These are phyloP conservation scores for Cephonodes hylas DNA, from an alignment of 2,888 invertebrate species.

Conservation along the genomic window DNA sequence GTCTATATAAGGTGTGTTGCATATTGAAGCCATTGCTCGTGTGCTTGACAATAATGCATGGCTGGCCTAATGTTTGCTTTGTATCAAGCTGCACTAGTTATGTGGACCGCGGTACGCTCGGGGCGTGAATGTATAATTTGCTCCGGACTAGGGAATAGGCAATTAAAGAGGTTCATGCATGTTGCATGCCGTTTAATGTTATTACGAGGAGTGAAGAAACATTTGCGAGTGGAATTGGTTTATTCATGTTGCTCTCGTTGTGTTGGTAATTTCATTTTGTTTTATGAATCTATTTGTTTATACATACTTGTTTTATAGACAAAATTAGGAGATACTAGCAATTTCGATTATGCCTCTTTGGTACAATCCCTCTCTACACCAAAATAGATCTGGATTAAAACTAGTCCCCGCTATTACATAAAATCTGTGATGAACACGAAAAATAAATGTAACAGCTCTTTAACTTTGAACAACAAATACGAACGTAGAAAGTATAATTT, in stretches of 20 bases:
- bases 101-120: constrained; percentile 68
- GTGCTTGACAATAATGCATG: constrained; percentile 81
- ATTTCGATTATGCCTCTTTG: too few relatives aligned
- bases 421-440: too few relatives aligned
- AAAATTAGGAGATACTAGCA: too few relatives aligned
- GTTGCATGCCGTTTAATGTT: constrained; percentile 58
- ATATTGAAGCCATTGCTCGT: constrained; percentile 44
- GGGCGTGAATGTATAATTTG: constrained; percentile 78
- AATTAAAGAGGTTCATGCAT: constrained; percentile 77
- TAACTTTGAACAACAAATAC: too few relatives aligned
- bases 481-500: too few relatives aligned
- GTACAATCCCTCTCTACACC: too few relatives aligned
- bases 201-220: constrained; percentile 20
- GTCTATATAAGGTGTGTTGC: constrained; percentile 13
- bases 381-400: too few relatives aligned
- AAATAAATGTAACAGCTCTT: too few relatives aligned
- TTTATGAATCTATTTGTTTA: neutral
- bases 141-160: constrained; percentile 59
- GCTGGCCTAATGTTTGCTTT: constrained; percentile 79
- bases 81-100: constrained; percentile 74
- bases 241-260: neutral
- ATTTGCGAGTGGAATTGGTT: neutral
- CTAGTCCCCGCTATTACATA: too few relatives aligned
- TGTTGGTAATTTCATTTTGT: neutral
- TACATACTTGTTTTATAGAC: neutral